Percentiles rank a stretch among this genome's conserved stretches.
Conservation (phyloP, 2,113 vertebrate species). For the Vanacampus margaritifer region DNA sequence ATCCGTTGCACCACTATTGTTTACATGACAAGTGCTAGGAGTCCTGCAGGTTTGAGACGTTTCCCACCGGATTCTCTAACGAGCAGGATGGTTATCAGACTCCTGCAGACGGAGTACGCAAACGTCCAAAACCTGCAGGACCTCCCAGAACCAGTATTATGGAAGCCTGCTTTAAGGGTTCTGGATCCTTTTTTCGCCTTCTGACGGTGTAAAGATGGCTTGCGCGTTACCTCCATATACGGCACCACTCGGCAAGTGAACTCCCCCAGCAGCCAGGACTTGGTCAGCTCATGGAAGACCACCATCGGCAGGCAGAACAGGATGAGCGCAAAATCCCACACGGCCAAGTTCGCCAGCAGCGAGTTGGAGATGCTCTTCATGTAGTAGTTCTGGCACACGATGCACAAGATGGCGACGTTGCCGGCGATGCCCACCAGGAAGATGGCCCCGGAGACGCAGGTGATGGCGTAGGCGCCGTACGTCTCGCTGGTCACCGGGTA, state of each 20-base stretch:
- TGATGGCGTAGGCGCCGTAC: slow-evolving; percentile 90
- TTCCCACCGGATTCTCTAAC: too few relatives aligned
- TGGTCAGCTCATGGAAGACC: slow-evolving; percentile 94
- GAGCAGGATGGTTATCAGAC: too few relatives aligned
- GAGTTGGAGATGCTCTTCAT: slow-evolving; percentile 99
- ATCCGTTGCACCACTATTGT: too few relatives aligned
- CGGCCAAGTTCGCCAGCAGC: slow-evolving; percentile 90
- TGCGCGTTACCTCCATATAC: slow-evolving; percentile 87
- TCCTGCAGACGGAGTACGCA: too few relatives aligned
- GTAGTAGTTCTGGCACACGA: slow-evolving; percentile 98
- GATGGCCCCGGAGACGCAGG: slow-evolving; percentile 86
- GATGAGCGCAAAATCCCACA: slow-evolving; percentile 95
- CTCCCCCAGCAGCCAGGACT: slow-evolving; percentile 93
- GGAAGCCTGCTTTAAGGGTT: too few relatives aligned
- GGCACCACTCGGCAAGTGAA: slow-evolving; percentile 96
- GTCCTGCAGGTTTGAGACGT: too few relatives aligned
- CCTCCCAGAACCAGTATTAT: too few relatives aligned
- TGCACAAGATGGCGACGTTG: slow-evolving; percentile 95
- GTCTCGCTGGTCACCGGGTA: slow-evolving; percentile 91
- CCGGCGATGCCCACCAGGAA: slow-evolving; percentile 89
- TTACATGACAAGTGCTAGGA: too few relatives aligned
- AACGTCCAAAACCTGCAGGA: too few relatives aligned
- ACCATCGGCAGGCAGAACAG: slow-evolving; percentile 94
- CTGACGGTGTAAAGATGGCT: neutral
- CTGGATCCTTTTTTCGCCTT: too few relatives aligned